Conservation (phyloP, 1,140 invertebrate species). For the Telenomus remus region DNA sequence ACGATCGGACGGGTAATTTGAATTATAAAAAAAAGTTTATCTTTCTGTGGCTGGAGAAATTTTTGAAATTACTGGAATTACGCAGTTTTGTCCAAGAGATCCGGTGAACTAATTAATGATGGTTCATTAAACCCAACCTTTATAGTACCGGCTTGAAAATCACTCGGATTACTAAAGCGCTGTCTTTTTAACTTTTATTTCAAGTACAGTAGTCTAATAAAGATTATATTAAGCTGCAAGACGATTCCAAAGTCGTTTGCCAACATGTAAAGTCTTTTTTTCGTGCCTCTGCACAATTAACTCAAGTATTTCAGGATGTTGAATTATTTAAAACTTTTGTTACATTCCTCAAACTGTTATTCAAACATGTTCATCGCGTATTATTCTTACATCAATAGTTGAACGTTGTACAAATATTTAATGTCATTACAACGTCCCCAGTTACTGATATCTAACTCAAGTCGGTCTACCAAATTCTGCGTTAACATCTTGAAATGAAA, state of each 20-base stretch:
- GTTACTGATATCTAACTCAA: background rate
- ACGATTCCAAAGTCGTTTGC: too few species aligned
- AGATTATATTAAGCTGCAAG: constrained; percentile 39
- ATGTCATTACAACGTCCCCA: background rate
- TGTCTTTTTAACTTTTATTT: constrained; percentile 34
- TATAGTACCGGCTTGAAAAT: constrained; percentile 4
- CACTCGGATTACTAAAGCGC: constrained; percentile 18
- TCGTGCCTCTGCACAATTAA: too few species aligned
- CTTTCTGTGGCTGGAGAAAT: too few species aligned
- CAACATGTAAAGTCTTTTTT: too few species aligned
- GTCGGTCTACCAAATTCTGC: background rate
- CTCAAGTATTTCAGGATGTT: too few species aligned
- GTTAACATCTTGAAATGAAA: too few species aligned
- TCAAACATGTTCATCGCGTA: background rate
- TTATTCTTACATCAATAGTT: constrained; percentile 2
- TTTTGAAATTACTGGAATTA: constrained; percentile 8
- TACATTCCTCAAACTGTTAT: background rate
- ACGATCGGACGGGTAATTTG: too few species aligned
- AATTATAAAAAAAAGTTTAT: too few species aligned
- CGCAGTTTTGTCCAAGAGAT: constrained; percentile 14
- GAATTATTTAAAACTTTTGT: too few species aligned
- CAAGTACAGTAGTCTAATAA: constrained; percentile 49
- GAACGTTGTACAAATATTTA: background rate
- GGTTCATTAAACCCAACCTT: constrained; percentile 20
- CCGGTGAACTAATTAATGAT: constrained; percentile 13